These are phyloP conservation scores for Mantis religiosa DNA, from an alignment of 2,888 invertebrate genomes.

Conservation along the genomic window DNA sequence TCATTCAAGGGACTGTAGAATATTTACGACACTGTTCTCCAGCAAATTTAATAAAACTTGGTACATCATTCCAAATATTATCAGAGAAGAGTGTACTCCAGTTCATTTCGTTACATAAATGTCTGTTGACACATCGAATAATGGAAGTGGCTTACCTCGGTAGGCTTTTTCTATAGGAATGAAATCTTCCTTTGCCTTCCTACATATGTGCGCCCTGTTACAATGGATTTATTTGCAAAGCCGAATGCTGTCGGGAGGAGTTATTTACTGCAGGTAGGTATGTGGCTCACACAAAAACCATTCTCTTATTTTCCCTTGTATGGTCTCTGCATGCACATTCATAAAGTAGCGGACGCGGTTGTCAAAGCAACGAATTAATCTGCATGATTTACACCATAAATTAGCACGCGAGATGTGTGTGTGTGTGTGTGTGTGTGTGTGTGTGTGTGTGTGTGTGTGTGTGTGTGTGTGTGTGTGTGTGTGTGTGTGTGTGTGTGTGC, in stretches of 20 bases:
- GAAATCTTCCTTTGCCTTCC: background rate
- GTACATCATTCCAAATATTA: too few relatives aligned
- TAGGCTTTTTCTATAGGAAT: too few relatives aligned
- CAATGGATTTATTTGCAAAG: background rate
- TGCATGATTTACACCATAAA: conserved; percentile 10
- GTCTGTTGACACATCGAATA: too few relatives aligned
- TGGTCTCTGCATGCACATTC: background rate
- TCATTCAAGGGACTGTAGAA: too few relatives aligned
- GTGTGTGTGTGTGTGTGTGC: background rate
- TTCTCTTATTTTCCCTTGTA: background rate
- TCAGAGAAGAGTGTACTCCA: too few relatives aligned
- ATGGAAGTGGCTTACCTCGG: too few relatives aligned
- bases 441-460: background rate
- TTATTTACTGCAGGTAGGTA: background rate
- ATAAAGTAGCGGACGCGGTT: background rate
- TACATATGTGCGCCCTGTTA: background rate
- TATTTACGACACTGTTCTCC: too few relatives aligned
- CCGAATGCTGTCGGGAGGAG: background rate
- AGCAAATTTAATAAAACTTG: too few relatives aligned
- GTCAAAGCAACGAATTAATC: conserved; percentile 11
- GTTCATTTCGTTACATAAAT: too few relatives aligned
- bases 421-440: background rate
- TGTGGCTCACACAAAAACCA: background rate
- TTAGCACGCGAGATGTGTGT: background rate
- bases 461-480: background rate